Evolutionary conservation across 2,113 vertebrate species (phyloP).

Genomic region (Apaloderma vittatum): DNA sequence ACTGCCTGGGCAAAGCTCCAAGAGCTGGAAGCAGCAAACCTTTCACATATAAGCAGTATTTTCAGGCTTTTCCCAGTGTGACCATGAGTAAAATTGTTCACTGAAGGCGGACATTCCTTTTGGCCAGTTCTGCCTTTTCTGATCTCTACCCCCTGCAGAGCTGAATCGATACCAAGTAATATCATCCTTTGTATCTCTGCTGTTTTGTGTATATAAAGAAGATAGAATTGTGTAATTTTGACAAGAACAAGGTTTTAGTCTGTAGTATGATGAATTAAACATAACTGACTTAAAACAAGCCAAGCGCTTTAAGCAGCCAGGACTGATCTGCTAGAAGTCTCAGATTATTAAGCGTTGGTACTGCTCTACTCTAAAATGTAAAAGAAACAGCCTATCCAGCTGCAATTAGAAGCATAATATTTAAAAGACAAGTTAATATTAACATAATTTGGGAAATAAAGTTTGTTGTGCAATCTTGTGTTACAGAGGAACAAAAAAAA

Average conservation of each 20-base stretch:
- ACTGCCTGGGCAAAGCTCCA: slow-evolving; percentile 38
- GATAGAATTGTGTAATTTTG: slow-evolving; percentile 79
- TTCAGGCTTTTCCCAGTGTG: slow-evolving; percentile 77
- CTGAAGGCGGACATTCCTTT: slow-evolving; percentile 78
- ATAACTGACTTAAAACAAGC: slow-evolving; percentile 71
- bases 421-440: slow-evolving; percentile 28
- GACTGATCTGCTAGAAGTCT: slow-evolving; percentile 54
- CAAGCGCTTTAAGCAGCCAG: slow-evolving; percentile 65
- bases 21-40: slow-evolving; percentile 61
- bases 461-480: neutral
- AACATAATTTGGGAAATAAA: slow-evolving; percentile 10
- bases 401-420: slow-evolving; percentile 10
- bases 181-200: slow-evolving; percentile 69
- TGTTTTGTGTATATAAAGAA: slow-evolving; percentile 77
- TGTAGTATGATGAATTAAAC: slow-evolving; percentile 77
- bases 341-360: slow-evolving; percentile 49
- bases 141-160: slow-evolving; percentile 76
- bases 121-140: slow-evolving; percentile 74
- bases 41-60: slow-evolving; percentile 73
- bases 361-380: slow-evolving; percentile 8
- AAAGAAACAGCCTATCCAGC: slow-evolving; percentile 24
- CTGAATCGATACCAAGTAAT: slow-evolving; percentile 78
- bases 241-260: slow-evolving; percentile 74
- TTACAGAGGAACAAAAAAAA: neutral
- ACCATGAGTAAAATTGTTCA: slow-evolving; percentile 77